phyloP scores from a whole-genome alignment of 2,113 vertebrate species.

The Nothobranchius furzeri region DNA sequence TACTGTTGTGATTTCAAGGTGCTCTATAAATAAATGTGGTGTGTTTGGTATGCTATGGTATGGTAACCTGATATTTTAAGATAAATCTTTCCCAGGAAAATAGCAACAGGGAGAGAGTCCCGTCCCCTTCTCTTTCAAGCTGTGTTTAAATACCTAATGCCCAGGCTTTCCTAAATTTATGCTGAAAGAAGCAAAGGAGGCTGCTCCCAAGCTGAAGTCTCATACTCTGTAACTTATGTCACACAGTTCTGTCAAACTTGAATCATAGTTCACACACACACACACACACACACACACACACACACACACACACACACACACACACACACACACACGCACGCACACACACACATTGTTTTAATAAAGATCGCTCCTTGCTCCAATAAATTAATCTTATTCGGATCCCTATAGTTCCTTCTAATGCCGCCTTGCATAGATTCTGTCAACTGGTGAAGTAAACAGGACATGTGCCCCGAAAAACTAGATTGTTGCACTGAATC shows the following conservation, averaged over 20 bases:
- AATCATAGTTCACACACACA: not conserved
- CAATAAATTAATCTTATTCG: constrained; percentile 5
- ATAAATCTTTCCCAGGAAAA: constrained; percentile 44
- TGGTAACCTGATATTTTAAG: constrained; percentile 14
- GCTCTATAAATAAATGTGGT: too few relatives aligned
- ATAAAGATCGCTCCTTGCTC: not conserved
- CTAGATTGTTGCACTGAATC: constrained; percentile 43
- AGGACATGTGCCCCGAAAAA: constrained; percentile 32
- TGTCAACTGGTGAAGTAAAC: constrained; percentile 15
- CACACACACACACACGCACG: not conserved
- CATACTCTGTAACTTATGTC: not conserved
- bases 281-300: too few relatives aligned
- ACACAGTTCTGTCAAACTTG: not conserved
- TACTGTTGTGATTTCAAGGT: too few relatives aligned
- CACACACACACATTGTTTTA: not conserved
- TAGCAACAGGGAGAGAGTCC: constrained; percentile 25
- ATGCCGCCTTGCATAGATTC: constrained; percentile 3
- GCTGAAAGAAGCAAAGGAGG: constrained; percentile 44
- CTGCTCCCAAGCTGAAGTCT: constrained; percentile 40
- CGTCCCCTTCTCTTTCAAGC: constrained; percentile 63
- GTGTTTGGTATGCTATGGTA: constrained; percentile 1
- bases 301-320: too few relatives aligned
- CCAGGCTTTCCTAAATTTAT: constrained; percentile 54
- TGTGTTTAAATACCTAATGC: constrained; percentile 70
- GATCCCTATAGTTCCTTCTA: not conserved